These are phyloP conservation scores for Hydropotes inermis DNA, from an alignment of 2,113 vertebrate species.

Conservation along the genomic window DNA sequence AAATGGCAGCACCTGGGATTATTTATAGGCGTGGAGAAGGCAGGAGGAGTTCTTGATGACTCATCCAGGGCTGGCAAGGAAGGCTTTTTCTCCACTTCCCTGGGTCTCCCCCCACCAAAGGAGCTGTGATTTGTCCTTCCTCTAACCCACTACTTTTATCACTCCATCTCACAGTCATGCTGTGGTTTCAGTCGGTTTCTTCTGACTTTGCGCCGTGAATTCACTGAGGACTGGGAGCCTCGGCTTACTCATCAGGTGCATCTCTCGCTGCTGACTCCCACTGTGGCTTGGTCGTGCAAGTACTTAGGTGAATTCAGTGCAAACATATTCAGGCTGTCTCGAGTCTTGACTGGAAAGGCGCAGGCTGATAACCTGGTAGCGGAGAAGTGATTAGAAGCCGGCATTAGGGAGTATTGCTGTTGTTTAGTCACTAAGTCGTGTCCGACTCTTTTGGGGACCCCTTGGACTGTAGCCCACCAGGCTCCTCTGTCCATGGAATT, in stretches of 20 bases:
- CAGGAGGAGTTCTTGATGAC: constrained; percentile 59
- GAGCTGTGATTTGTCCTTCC: neutral
- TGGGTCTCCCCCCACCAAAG: neutral
- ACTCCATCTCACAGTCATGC: neutral
- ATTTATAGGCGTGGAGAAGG: constrained; percentile 61
- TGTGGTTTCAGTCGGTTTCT: neutral
- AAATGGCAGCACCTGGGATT: constrained; percentile 74
- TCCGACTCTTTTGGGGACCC: neutral
- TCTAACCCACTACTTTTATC: neutral
- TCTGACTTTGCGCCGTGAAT: neutral
- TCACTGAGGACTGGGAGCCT: neutral
- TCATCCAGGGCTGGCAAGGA: constrained; percentile 24
- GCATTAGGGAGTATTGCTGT: neutral
- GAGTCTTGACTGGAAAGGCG: neutral
- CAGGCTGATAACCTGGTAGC: neutral
- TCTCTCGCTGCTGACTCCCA: neutral
- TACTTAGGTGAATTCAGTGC: neutral
- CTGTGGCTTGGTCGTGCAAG: neutral
- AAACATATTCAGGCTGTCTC: neutral
- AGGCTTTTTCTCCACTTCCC: neutral
- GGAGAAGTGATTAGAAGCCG: neutral
- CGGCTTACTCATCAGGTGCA: neutral
- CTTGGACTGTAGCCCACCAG: neutral
- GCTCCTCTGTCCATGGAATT: neutral
- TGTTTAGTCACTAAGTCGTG: neutral